Base-by-base conservation (phyloP, 1,140 invertebrate genomes). In the Apolygus lucorum region DNA sequence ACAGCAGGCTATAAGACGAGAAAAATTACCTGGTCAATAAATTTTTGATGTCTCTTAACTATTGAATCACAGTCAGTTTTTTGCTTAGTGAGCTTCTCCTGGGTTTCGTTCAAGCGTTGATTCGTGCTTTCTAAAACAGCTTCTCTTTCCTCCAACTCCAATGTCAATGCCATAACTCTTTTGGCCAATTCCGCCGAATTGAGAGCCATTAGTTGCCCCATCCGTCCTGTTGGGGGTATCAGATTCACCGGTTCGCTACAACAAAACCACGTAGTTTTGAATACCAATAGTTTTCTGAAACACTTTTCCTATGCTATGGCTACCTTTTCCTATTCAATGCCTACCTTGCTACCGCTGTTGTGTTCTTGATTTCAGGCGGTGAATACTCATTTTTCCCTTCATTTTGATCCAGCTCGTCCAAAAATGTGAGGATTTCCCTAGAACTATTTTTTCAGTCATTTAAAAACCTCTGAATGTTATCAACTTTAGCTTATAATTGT, bases 41-140 rank as follows among this genome's bases (percentile, higher is more conserved):
- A 88, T 68, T 84, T 85, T 69, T 89, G 86, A 75, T 89, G 86
- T 1, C 87, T 76, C 59, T 83, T 82, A 4, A 88, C 79, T 2
- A 84, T 81, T 1, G 76, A 77, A 72, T 88, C 86, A 71, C 84
- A 87, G 74, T 88, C 87, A 22, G 82, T 83, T 74, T 89, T 87
- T 70, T 87, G 83, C 21, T 82, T 79, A 8, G 82, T 81, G n/a
- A 86, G 65, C 59, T 77, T 67, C 68, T 79, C 68, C 26, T 72
- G 62, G 2, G 78, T 73, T 27, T 79, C 78, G 27, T 78, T 79
- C 22, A 79, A 76, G 13, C 79, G 76, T 21, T 76, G 71, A 1
- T 78, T 74, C 11, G 81, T 67, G 67, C 79, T 80, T 21, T 81
- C 77, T 28, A 78, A 76, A 2, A 78, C 76, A 0, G 76, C 71